phyloP scores from a whole-genome alignment of 2,888 invertebrate genomes.

The Drosophila stalkeri region DNA sequence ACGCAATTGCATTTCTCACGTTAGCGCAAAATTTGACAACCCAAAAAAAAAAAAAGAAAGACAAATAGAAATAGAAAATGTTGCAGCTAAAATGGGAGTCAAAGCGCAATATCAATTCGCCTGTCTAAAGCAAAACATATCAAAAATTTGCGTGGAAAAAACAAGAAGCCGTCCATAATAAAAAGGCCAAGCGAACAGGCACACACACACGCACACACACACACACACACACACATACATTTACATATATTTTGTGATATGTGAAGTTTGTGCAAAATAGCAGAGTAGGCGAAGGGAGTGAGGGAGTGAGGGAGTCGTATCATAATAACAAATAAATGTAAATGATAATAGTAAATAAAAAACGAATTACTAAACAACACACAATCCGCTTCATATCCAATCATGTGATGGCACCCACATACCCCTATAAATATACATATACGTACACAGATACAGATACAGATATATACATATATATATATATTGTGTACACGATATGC shows the following conservation, averaged over 20 bases:
- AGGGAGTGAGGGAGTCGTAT: conserved; percentile 41
- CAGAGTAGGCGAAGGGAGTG: neutral
- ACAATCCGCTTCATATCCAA: conserved; percentile 60
- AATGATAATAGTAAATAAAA: conserved; percentile 79
- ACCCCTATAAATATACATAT: neutral
- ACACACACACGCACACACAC: conserved; percentile 19
- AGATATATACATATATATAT: too few species aligned
- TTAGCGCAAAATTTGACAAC: conserved; percentile 46
- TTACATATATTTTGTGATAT: neutral
- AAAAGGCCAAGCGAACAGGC: conserved; percentile 48
- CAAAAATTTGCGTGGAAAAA: conserved; percentile 66
- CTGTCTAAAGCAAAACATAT: conserved; percentile 69
- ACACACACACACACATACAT: neutral
- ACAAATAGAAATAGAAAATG: too few species aligned
- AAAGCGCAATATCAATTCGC: conserved; percentile 44
- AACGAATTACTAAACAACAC: conserved; percentile 80
- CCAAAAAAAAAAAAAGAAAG: conserved; percentile 14
- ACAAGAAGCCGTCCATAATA: conserved; percentile 38
- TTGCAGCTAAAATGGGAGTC: conserved; percentile 55
- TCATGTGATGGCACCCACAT: conserved; percentile 32
- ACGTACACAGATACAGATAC: neutral
- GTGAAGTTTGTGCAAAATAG: neutral
- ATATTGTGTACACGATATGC: conserved; percentile 30
- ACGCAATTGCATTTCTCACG: conserved; percentile 75
- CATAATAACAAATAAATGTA: conserved; percentile 80